Evolutionary conservation across 2,797 vertebrate species (phyloP).

Genomic region (Steatocranus sp.): DNA sequence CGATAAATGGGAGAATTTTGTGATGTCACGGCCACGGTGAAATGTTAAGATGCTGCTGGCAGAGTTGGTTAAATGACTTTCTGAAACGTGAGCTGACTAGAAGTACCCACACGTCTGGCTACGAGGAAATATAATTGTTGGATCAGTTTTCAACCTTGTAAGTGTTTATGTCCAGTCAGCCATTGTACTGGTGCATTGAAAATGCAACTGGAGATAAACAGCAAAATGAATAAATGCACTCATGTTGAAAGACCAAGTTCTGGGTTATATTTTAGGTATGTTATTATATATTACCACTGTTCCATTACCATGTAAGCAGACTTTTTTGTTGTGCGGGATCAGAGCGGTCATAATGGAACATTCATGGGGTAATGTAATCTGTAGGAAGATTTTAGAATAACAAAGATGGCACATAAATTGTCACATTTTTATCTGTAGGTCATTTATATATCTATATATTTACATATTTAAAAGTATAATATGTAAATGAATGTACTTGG

Average conservation of each 20-base stretch:
- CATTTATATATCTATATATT: not conserved
- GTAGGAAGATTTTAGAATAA: not conserved
- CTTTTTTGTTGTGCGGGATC: not conserved
- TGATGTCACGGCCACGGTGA: slow-evolving; percentile 45
- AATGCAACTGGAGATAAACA: not conserved
- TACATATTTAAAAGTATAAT: not conserved
- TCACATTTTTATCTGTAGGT: not conserved
- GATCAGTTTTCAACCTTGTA: not conserved
- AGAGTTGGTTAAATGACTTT: slow-evolving; percentile 5
- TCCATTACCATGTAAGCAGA: not conserved
- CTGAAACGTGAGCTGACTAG: slow-evolving; percentile 37
- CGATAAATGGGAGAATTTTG: slow-evolving; percentile 40
- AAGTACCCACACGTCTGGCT: slow-evolving; percentile 27
- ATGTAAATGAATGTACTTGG: not conserved
- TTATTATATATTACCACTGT: not conserved
- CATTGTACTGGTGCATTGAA: not conserved
- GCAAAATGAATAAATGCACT: not conserved
- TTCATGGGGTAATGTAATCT: not conserved
- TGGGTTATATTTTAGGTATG: not conserved
- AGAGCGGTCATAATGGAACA: not conserved
- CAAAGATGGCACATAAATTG: not conserved
- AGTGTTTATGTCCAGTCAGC: not conserved
- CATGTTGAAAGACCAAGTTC: not conserved
- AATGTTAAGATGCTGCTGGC: slow-evolving; percentile 13
- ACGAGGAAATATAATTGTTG: slow-evolving; percentile 17